These are phyloP conservation scores for Puntigrus tetrazona DNA, from an alignment of 2,113 vertebrate species.

Conservation along the genomic window DNA sequence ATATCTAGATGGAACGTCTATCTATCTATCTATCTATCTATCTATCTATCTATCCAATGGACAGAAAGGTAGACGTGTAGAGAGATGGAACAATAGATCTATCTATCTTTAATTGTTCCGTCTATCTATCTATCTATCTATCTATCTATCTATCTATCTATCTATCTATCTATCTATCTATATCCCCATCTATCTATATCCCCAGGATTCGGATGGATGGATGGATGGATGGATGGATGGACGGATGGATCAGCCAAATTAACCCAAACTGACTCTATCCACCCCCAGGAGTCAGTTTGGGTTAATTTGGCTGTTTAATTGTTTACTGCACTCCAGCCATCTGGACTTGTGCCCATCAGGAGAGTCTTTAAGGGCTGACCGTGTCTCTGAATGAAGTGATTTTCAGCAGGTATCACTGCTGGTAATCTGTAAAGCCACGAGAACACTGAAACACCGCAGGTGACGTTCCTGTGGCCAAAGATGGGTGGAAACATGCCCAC, in stretches of 20 bases:
- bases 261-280: too few relatives aligned
- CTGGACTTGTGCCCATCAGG: background rate
- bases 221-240: too few relatives aligned
- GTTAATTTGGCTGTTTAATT: background rate
- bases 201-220: too few relatives aligned
- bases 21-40: background rate
- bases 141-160: background rate
- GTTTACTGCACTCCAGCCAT: background rate
- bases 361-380: background rate
- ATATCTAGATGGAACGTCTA: too few relatives aligned
- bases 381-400: background rate
- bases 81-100: too few relatives aligned
- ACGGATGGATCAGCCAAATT: too few relatives aligned
- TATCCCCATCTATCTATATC: background rate
- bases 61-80: too few relatives aligned
- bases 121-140: background rate
- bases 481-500: background rate
- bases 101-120: too few relatives aligned
- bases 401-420: background rate
- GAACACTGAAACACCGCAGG: background rate
- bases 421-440: background rate
- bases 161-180: background rate
- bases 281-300: background rate
- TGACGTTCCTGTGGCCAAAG: background rate
- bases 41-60: background rate